Evolutionary conservation across 2,888 invertebrate genomes (phyloP).

Genomic region (Bellardia bayeri): DNA sequence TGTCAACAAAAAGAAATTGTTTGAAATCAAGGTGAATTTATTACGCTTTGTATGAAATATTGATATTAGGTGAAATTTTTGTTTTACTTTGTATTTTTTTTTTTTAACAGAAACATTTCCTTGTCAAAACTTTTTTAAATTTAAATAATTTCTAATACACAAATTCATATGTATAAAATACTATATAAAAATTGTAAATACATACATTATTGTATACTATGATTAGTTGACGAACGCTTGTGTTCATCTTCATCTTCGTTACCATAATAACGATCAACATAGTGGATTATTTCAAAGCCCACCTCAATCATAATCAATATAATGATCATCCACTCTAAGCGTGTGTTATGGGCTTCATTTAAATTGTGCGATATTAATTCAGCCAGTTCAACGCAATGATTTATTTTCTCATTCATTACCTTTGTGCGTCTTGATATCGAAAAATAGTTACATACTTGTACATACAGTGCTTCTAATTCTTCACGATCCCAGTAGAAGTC

Average conservation of each 20-base stretch:
- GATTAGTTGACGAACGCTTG: constrained; percentile 24
- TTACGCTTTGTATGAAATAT: no score
- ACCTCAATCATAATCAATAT: constrained; percentile 97
- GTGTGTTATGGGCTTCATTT: constrained; percentile 95
- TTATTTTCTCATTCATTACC: constrained; percentile 97
- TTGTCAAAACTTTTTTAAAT: constrained; percentile 14
- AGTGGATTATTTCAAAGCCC: constrained; percentile 92
- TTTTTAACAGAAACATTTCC: background rate
- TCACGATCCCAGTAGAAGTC: constrained; percentile 99
- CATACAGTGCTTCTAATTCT: constrained; percentile 93
- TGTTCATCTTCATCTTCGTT: constrained; percentile 60
- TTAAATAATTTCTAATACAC: background rate
- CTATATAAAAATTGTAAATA: background rate
- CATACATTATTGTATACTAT: constrained; percentile 29
- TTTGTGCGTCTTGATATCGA: constrained; percentile 93
- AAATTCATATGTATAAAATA: background rate
- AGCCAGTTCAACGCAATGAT: constrained; percentile 96
- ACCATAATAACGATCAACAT: constrained; percentile 87
- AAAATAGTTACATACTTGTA: constrained; percentile 92
- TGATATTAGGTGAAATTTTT: no score
- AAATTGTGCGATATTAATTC: constrained; percentile 95
- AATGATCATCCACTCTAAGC: constrained; percentile 99
- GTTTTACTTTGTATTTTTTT: background rate
- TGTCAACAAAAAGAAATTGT: background rate
- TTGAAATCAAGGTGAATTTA: no score